A percentile compares a stretch with the other conserved stretches of the same genome.
phyloP scores from a whole-genome alignment of 2,113 vertebrate species.

The Trachemys scripta region DNA sequence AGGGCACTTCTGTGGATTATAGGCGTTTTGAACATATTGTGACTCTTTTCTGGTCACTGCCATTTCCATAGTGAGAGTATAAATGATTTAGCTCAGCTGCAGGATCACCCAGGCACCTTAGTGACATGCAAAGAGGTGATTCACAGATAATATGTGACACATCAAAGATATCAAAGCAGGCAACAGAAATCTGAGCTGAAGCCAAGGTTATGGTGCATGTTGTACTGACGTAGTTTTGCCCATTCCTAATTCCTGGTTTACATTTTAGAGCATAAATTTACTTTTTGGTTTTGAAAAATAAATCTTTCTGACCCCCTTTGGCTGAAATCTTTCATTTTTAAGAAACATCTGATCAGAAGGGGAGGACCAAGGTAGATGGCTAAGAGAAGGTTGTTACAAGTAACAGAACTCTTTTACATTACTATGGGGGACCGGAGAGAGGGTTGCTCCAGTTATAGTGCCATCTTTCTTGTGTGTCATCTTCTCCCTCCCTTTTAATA shows the following conservation, averaged over 20 bases:
- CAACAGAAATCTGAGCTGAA: constrained; percentile 12
- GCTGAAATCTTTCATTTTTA: constrained; percentile 34
- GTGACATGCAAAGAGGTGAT: background rate
- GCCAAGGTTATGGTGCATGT: background rate
- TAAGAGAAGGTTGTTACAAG: background rate
- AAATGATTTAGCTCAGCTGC: constrained; percentile 21
- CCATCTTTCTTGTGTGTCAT: background rate
- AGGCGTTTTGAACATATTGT: background rate
- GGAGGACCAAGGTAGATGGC: constrained; percentile 2
- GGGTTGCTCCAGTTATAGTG: background rate
- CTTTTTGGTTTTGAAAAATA: constrained; percentile 30
- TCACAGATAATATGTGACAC: background rate
- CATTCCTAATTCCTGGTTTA: constrained; percentile 4
- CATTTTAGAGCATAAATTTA: constrained; percentile 24
- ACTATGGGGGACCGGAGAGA: background rate
- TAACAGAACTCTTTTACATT: background rate
- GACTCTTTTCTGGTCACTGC: background rate
- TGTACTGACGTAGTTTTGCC: constrained; percentile 13
- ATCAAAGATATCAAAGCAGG: constrained; percentile 1
- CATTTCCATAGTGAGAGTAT: background rate
- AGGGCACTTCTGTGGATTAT: background rate
- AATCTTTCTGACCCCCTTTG: constrained; percentile 47
- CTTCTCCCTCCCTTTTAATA: background rate
- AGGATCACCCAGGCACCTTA: background rate
- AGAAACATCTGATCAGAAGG: constrained; percentile 5